Evolutionary conservation across 2,888 invertebrate genomes (phyloP).

Genomic region (Periphyllus acericola): DNA sequence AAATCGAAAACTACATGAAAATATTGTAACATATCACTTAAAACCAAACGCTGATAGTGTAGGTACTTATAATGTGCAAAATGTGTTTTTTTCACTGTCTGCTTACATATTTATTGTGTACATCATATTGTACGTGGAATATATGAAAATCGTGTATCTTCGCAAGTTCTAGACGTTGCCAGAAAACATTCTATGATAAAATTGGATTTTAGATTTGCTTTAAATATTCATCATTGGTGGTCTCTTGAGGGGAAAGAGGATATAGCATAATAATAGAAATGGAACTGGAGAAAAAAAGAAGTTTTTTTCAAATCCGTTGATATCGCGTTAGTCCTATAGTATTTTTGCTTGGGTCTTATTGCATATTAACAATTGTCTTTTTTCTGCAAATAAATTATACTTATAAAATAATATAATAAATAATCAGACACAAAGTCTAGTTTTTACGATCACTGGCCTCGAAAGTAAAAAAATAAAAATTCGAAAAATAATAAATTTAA

Average conservation of each 20-base stretch:
- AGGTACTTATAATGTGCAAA: background rate
- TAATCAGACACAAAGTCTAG: no score
- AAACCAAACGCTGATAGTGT: background rate
- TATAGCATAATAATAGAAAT: background rate
- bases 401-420: no score
- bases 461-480: background rate
- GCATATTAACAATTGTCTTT: background rate
- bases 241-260: background rate
- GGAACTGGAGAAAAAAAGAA: background rate
- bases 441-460: background rate
- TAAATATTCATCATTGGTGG: slow-evolving; percentile 38
- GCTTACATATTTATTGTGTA: background rate
- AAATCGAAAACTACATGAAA: background rate
- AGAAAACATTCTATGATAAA: slow-evolving; percentile 21
- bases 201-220: slow-evolving; percentile 46
- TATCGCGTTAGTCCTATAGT: background rate
- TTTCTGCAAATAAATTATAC: no score
- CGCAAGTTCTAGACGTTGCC: background rate
- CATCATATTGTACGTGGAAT: background rate
- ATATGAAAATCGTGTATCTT: slow-evolving; percentile 18
- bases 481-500: background rate
- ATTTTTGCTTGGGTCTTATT: background rate
- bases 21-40: no score
- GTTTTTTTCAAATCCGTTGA: background rate
- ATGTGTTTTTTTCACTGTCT: background rate